A percentile compares a stretch with the other conserved stretches of the same genome.
Conservation (phyloP, 2,888 invertebrate species). For the Dermolepida albohirtum region DNA sequence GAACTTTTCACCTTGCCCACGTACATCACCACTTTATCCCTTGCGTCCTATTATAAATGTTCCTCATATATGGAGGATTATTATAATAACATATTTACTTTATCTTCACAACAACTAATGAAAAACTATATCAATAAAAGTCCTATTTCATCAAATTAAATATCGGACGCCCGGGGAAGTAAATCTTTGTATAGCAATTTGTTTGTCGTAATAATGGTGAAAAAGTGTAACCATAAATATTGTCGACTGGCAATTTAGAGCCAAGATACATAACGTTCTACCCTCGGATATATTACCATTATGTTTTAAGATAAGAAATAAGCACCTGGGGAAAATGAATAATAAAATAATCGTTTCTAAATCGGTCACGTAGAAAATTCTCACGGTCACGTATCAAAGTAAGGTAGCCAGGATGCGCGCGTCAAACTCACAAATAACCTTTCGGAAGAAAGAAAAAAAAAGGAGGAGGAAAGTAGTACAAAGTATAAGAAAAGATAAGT, state of each 20-base stretch:
- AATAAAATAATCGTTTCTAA: constrained; percentile 52
- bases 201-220: constrained; percentile 28
- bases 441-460: constrained; percentile 6
- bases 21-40: too few relatives aligned
- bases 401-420: constrained; percentile 24
- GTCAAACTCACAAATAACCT: constrained; percentile 31
- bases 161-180: neutral
- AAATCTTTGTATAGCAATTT: constrained; percentile 22
- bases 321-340: constrained; percentile 44
- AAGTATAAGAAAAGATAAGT: constrained; percentile 25
- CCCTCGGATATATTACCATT: constrained; percentile 28
- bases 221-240: constrained; percentile 25
- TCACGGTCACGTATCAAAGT: constrained; percentile 36
- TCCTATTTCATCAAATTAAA: constrained; percentile 8
- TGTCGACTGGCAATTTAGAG: neutral
- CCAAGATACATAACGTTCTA: constrained; percentile 8
- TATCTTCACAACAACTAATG: too few relatives aligned
- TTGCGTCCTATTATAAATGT: too few relatives aligned
- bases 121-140: neutral
- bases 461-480: constrained; percentile 15
- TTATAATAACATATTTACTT: too few relatives aligned
- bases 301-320: constrained; percentile 37
- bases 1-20: too few relatives aligned
- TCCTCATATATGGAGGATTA: too few relatives aligned
- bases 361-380: constrained; percentile 49